Base-by-base conservation (phyloP, 1,140 invertebrate species). In the Caenorhabditis tropicalis region DNA sequence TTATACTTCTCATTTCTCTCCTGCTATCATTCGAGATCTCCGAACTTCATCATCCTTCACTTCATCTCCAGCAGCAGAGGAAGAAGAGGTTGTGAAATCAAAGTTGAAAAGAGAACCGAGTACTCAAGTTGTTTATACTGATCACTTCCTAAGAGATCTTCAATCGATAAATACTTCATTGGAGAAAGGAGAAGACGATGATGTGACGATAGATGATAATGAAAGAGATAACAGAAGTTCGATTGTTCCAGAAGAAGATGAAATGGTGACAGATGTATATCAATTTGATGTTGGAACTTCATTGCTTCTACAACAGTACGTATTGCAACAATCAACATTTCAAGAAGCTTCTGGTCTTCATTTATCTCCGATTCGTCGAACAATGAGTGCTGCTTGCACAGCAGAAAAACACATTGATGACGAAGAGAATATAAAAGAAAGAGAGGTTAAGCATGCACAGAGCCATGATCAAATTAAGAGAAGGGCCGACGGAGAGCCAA, bases 391-490 rank as follows among this genome's bases (percentile, higher is more conserved):
- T 1, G 65, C 65, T 10, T 74, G 65, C 65, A 74, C 65, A 74
- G 65, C 65, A 0, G 33, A 74, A 39, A 74, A 74, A 43, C 36
- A 74, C 33, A 74, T 74, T 7, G 36, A 39, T 24, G 65, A 43
- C 24, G 65, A 43, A 43, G 65, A 74, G 29, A 74, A 74, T 74
- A 74, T 74, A 74, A 74, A 74, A 74, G 65, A 74, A 82, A 82
- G 81, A 82, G 53, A 82, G 21, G 81, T 58, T 60, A 56, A 58
- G 60, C 81, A 82, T 60, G 53, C 53, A 16, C 43, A 58, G 33
- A 56, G 81, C 60, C 81, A 82, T 82, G 81, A 82, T 48, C 53
- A 53, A 65, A 48, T 82, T 46, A 74, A 83, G 60, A 49, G 43
- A n/a, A 74, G 65, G 27, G 65, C 65, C 19, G 65, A 43, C 43